Evolutionary conservation across 2,113 vertebrate genomes (phyloP).

Genomic region (Atlantisia rogersi): DNA sequence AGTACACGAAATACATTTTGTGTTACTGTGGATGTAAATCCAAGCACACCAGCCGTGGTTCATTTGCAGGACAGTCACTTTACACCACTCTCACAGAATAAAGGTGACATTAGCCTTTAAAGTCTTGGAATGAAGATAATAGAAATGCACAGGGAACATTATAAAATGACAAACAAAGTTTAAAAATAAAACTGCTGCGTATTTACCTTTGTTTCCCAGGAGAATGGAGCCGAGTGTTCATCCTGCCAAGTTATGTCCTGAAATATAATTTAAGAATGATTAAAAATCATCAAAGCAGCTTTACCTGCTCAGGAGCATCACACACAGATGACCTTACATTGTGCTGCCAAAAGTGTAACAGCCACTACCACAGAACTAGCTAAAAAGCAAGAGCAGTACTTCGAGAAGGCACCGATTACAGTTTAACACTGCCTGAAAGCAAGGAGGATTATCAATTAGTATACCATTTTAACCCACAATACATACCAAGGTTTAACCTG

Average conservation of each 20-base stretch:
- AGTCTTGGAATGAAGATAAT: not conserved
- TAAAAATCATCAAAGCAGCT: slow-evolving; percentile 13
- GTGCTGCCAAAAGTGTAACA: not conserved
- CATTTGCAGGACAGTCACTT: not conserved
- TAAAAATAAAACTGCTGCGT: not conserved
- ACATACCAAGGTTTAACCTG: not conserved
- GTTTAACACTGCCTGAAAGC: not conserved
- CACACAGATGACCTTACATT: not conserved
- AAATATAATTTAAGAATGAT: slow-evolving; percentile 70
- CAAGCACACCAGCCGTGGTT: not conserved
- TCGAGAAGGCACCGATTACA: not conserved
- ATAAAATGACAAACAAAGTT: not conserved
- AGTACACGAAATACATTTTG: not conserved
- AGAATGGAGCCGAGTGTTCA: slow-evolving; percentile 97
- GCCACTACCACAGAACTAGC: not conserved
- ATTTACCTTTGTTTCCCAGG: slow-evolving; percentile 97
- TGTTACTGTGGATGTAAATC: not conserved
- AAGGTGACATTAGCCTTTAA: not conserved
- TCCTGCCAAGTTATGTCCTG: slow-evolving; percentile 99
- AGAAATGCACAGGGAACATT: not conserved
- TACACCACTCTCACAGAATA: not conserved
- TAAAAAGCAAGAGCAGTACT: not conserved
- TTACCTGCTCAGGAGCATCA: not conserved
- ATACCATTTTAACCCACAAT: not conserved
- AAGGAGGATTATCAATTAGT: not conserved